Percentiles rank a stretch among this genome's conserved stretches.
Conservation (phyloP, 2,797 vertebrate genomes). For the Pampus argenteus region DNA sequence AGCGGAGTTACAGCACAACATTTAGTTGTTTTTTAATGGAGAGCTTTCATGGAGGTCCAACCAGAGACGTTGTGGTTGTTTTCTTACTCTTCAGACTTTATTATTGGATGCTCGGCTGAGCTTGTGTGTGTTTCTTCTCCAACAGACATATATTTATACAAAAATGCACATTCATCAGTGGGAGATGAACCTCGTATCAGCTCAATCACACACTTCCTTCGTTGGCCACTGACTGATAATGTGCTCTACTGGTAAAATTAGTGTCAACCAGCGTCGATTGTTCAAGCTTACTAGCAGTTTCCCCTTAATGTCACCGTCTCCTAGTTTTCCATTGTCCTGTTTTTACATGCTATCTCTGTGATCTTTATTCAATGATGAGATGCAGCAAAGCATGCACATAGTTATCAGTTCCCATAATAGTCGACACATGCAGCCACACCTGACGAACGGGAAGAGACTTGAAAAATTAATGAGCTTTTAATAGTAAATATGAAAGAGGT, state of each 20-base stretch:
- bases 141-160: not conserved
- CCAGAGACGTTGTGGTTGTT: no score
- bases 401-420: not conserved
- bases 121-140: not conserved
- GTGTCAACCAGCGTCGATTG: not conserved
- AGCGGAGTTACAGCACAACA: no score
- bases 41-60: no score
- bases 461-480: constrained; percentile 65
- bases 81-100: not conserved
- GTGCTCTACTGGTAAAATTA: not conserved
- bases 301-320: no score
- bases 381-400: not conserved
- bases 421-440: constrained; percentile 17
- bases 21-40: no score
- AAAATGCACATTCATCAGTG: not conserved
- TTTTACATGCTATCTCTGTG: not conserved
- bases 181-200: constrained; percentile 4
- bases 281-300: not conserved
- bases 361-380: constrained; percentile 1
- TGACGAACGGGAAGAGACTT: constrained; percentile 28
- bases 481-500: constrained; percentile 68
- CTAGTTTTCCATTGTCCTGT: not conserved
- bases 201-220: not conserved
- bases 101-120: not conserved
- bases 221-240: not conserved